Percentiles rank a stretch among this genome's conserved stretches.
phyloP scores from a whole-genome alignment of 2,113 vertebrate species.

The Ardeotis arabs region DNA sequence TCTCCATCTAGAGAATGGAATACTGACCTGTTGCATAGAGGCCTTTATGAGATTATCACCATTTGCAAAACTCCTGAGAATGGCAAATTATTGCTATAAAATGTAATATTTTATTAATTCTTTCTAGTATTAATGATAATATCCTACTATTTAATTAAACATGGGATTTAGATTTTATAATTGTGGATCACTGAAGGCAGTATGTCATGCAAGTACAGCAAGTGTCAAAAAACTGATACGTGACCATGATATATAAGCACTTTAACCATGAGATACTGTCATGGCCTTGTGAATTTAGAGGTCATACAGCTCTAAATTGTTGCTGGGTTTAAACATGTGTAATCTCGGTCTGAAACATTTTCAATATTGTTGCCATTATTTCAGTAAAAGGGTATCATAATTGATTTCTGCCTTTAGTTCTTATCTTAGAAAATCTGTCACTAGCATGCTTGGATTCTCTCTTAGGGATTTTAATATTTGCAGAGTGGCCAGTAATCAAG shows the following conservation, averaged over 20 bases:
- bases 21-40: neutral
- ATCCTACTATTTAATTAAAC: neutral
- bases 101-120: neutral
- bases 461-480: neutral
- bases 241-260: neutral
- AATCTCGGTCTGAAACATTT: neutral
- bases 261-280: neutral
- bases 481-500: neutral
- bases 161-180: neutral
- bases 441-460: neutral
- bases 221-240: neutral
- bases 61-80: neutral
- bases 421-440: neutral
- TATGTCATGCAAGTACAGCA: neutral
- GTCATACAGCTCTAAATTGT: neutral
- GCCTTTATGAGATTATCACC: neutral
- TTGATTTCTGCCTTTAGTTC: neutral
- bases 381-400: neutral
- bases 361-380: neutral
- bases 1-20: neutral
- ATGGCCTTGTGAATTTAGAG: neutral
- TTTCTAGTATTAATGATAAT: neutral
- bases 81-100: neutral
- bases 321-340: neutral
- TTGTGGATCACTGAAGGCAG: neutral